These are phyloP conservation scores for Bellardia bayeri DNA, from an alignment of 2,888 invertebrate genomes.

Conservation along the genomic window DNA sequence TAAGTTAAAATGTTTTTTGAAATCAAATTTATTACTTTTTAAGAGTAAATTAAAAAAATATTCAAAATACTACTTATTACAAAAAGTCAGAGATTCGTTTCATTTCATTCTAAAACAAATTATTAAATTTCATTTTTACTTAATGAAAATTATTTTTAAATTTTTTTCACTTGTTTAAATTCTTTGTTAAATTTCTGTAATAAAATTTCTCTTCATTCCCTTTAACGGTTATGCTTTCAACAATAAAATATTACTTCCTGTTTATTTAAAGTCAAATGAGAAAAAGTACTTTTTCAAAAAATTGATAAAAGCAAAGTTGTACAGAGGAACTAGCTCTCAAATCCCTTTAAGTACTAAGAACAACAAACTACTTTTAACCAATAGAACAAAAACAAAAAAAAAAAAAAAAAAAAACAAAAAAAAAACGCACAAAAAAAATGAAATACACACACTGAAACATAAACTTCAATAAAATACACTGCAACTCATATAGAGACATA, in stretches of 20 bases:
- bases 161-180: no score
- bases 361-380: constrained; percentile 44
- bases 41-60: no score
- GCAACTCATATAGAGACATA: neutral
- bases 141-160: no score
- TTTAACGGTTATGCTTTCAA: neutral
- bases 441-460: neutral
- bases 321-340: constrained; percentile 29
- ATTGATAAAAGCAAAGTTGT: constrained; percentile 36
- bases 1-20: no score
- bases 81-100: no score
- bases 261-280: constrained; percentile 21
- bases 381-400: constrained; percentile 16
- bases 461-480: constrained; percentile 41
- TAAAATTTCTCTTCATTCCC: neutral
- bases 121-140: no score
- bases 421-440: neutral
- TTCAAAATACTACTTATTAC: no score
- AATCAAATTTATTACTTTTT: no score
- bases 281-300: neutral
- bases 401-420: constrained; percentile 13
- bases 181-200: neutral
- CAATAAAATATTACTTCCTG: constrained; percentile 1
- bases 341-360: constrained; percentile 57
- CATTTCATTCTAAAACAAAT: no score